Percentiles rank a stretch among this genome's conserved stretches.
Conservation (phyloP, 2,888 invertebrate genomes). For the Drosophila helvetica region DNA sequence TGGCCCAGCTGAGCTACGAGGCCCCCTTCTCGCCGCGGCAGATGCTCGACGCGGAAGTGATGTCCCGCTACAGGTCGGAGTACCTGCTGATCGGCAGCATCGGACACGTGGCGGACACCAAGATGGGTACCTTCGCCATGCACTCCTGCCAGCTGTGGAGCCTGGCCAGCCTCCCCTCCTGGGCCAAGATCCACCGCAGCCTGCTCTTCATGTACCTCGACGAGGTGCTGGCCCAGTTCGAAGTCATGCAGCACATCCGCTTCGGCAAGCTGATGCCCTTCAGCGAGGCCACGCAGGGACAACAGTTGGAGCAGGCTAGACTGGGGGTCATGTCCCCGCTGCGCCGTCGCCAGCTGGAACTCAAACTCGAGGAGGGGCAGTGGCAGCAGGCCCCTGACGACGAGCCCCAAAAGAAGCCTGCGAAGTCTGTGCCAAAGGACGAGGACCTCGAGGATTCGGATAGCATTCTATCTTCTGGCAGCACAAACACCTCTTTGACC, state of each 20-base stretch:
- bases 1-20: constrained; percentile 95
- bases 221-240: constrained; percentile 96
- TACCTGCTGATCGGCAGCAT: constrained; percentile 97
- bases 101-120: constrained; percentile 92
- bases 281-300: constrained; percentile 83
- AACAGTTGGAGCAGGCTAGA: constrained; percentile 59
- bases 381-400: background rate
- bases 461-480: constrained; percentile 23
- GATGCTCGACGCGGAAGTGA: constrained; percentile 90
- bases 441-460: constrained; percentile 3
- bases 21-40: constrained; percentile 92
- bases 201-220: constrained; percentile 99
- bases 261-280: constrained; percentile 95
- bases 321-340: constrained; percentile 68
- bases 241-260: constrained; percentile 95
- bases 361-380: background rate
- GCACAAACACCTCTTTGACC: constrained; percentile 9
- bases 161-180: constrained; percentile 95
- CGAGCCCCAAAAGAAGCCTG: background rate
- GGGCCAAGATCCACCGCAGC: constrained; percentile 97
- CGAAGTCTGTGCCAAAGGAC: background rate
- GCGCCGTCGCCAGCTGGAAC: background rate
- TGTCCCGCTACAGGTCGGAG: constrained; percentile 87
- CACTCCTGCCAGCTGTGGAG: constrained; percentile 99
- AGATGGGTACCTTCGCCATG: constrained; percentile 98